Evolutionary conservation across 2,797 vertebrate genomes (phyloP).

Genomic region (Channa striata): DNA sequence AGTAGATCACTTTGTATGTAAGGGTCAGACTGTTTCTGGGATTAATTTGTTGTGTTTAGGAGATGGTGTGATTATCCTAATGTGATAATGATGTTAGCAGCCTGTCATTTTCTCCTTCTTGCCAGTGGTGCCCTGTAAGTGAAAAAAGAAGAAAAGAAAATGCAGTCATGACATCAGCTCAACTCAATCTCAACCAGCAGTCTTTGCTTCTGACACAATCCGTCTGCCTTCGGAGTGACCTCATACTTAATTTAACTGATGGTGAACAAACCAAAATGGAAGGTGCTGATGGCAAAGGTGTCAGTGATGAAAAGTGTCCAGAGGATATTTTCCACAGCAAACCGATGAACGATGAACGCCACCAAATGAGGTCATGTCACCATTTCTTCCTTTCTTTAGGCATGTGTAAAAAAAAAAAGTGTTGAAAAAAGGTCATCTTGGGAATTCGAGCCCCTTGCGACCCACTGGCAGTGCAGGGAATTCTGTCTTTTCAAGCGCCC

Average conservation of each 20-base stretch:
- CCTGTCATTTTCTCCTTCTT: constrained; percentile 37
- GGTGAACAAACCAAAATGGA: constrained; percentile 39
- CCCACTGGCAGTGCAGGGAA: constrained; percentile 32
- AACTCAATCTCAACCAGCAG: constrained; percentile 48
- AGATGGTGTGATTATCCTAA: constrained; percentile 38
- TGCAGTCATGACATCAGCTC: constrained; percentile 57
- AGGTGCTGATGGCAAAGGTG: constrained; percentile 43
- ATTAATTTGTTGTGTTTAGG: constrained; percentile 42
- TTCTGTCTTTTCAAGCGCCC: constrained; percentile 64
- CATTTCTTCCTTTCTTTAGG: neutral
- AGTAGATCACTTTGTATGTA: neutral
- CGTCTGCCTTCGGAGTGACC: constrained; percentile 54
- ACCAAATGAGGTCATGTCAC: constrained; percentile 39
- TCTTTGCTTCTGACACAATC: constrained; percentile 55
- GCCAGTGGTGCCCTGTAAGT: constrained; percentile 6
- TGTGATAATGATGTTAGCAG: constrained; percentile 70
- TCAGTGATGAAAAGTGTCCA: constrained; percentile 16
- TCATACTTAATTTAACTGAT: constrained; percentile 65
- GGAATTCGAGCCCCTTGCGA: constrained; percentile 33
- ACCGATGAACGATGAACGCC: constrained; percentile 40
- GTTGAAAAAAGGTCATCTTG: constrained; percentile 46
- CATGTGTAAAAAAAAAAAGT: constrained; percentile 26
- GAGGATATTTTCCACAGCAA: constrained; percentile 30
- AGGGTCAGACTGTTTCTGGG: constrained; percentile 16
- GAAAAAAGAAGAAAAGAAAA: no score